Conservation (phyloP, 2,797 vertebrate genomes). For the Melanotaenia trifasciata region DNA sequence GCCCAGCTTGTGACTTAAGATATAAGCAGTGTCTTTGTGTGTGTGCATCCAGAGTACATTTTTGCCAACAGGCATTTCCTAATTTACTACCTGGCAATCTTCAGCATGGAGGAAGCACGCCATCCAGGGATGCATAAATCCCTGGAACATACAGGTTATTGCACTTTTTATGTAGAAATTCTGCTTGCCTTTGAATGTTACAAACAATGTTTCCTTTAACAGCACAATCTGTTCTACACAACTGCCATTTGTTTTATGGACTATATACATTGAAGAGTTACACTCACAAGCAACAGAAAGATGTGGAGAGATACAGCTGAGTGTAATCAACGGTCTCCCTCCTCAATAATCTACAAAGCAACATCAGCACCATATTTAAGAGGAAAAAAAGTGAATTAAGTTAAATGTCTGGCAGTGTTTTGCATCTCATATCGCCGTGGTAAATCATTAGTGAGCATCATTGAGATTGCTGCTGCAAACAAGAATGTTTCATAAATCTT, state of each 20-base stretch:
- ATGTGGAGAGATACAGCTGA: slow-evolving; percentile 51
- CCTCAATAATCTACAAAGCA: slow-evolving; percentile 78
- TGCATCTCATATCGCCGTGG: slow-evolving; percentile 76
- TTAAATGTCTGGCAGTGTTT: slow-evolving; percentile 77
- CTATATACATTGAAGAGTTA: slow-evolving; percentile 73
- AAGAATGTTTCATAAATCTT: slow-evolving; percentile 75
- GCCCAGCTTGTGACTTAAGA: slow-evolving; percentile 26
- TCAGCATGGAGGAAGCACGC: slow-evolving; percentile 68
- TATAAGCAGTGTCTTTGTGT: slow-evolving; percentile 17
- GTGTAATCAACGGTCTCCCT: slow-evolving; percentile 74
- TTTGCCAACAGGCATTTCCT: slow-evolving; percentile 78
- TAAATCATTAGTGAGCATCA: slow-evolving; percentile 81
- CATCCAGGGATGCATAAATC: slow-evolving; percentile 80
- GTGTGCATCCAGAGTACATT: slow-evolving; percentile 40
- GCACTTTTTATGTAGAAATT: slow-evolving; percentile 83
- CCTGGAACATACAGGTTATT: slow-evolving; percentile 79
- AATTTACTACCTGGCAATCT: slow-evolving; percentile 81
- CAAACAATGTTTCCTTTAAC: slow-evolving; percentile 84
- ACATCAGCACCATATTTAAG: slow-evolving; percentile 76
- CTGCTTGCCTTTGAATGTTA: slow-evolving; percentile 76
- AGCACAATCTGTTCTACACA: slow-evolving; percentile 84
- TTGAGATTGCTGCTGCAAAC: slow-evolving; percentile 65
- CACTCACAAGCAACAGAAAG: slow-evolving; percentile 63
- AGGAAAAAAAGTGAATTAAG: slow-evolving; percentile 78
- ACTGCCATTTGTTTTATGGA: slow-evolving; percentile 85